Conservation (phyloP, 2,888 invertebrate species). For the Peribatodes rhomboidaria region DNA sequence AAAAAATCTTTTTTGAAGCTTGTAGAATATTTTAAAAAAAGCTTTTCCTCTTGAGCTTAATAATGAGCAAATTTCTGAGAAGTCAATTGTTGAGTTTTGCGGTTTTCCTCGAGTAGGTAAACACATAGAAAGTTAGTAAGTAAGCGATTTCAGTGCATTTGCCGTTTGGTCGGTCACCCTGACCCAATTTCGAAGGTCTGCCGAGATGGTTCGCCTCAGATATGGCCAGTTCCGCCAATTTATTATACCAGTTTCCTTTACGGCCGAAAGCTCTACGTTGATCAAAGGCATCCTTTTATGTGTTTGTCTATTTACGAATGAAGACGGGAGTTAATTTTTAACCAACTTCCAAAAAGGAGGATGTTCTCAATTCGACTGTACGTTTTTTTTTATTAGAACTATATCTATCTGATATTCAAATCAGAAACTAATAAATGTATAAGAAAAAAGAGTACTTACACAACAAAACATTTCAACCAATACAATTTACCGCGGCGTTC, state of each 20-base stretch:
- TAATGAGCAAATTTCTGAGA: background rate
- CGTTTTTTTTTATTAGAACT: slow-evolving; percentile 12
- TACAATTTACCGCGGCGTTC: background rate
- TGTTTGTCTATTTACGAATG: slow-evolving; percentile 28
- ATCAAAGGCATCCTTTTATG: slow-evolving; percentile 41
- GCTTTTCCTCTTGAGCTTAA: background rate
- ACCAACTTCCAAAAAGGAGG: no score
- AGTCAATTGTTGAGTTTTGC: background rate
- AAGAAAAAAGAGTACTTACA: background rate
- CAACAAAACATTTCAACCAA: slow-evolving; percentile 7
- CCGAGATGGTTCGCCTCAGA: slow-evolving; percentile 66
- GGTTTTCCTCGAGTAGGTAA: background rate
- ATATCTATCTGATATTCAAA: no score
- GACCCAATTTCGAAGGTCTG: slow-evolving; percentile 72
- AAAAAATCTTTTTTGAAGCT: background rate
- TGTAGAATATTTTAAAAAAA: background rate
- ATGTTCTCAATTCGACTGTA: no score
- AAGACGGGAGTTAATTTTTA: slow-evolving; percentile 12
- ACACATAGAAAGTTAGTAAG: slow-evolving; percentile 20
- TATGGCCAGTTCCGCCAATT: slow-evolving; percentile 62
- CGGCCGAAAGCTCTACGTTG: slow-evolving; percentile 43
- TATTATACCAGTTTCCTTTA: slow-evolving; percentile 55
- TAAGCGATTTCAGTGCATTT: slow-evolving; percentile 49
- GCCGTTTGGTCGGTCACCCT: slow-evolving; percentile 63
- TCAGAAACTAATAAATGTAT: no score